Evolutionary conservation across 2,113 vertebrate species (phyloP).

Genomic region (Indicator maculatus): DNA sequence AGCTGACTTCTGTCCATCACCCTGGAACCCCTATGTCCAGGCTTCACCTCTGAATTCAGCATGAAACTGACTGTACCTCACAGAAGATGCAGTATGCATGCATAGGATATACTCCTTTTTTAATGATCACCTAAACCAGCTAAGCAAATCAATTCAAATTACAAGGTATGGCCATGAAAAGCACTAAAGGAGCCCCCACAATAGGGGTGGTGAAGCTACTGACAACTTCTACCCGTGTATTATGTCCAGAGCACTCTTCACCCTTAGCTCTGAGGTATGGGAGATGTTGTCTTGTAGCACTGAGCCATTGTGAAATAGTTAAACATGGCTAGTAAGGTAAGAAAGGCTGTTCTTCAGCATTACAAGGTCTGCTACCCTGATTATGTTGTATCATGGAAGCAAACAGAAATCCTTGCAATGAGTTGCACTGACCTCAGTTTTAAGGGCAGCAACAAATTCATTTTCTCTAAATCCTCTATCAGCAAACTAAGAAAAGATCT

Average conservation of each 20-base stretch:
- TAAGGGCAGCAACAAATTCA: background rate
- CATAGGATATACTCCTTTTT: background rate
- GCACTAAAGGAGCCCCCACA: background rate
- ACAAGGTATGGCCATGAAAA: background rate
- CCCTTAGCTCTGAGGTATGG: background rate
- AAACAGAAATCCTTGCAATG: background rate
- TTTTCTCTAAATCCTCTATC: background rate
- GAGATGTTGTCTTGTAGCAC: background rate
- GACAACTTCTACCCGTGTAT: background rate
- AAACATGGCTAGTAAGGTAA: background rate
- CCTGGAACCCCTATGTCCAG: background rate
- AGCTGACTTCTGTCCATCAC: background rate
- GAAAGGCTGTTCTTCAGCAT: background rate
- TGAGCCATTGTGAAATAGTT: background rate
- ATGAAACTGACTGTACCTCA: background rate
- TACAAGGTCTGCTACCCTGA: background rate
- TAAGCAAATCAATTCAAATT: background rate
- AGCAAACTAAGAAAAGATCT: background rate
- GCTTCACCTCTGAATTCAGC: background rate
- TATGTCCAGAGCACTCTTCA: background rate
- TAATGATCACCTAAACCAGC: background rate
- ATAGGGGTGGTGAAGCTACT: rapidly evolving
- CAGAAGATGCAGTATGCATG: background rate
- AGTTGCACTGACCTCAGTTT: background rate
- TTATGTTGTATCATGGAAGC: background rate